Conservation (phyloP, 2,888 invertebrate genomes). For the Meteorus cinctellus region DNA sequence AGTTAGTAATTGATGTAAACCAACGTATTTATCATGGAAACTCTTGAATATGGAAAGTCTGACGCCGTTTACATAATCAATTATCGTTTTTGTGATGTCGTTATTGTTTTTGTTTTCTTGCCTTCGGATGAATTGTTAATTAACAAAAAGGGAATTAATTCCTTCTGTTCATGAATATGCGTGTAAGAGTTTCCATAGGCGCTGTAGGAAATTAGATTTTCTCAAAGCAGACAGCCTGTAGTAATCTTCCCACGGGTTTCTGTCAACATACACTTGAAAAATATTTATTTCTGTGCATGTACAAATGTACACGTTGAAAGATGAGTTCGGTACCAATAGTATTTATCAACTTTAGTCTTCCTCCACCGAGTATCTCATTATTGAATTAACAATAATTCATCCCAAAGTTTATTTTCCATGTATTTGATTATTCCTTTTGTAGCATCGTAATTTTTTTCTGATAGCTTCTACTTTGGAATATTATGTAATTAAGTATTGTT, state of each 20-base stretch:
- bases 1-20: no score
- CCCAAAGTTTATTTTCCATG: not conserved
- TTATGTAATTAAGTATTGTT: conserved; percentile 38
- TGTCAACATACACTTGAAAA: conserved; percentile 8
- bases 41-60: no score
- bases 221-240: not conserved
- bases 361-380: no score
- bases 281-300: conserved; percentile 14
- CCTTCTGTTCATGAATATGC: not conserved
- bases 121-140: no score
- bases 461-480: not conserved
- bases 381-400: not conserved
- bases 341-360: not conserved
- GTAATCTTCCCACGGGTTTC: conserved; percentile 15
- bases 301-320: not conserved
- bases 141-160: no score
- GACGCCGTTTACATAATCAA: no score
- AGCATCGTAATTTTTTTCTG: not conserved
- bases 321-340: not conserved
- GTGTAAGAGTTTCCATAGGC: not conserved
- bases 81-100: no score
- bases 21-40: no score
- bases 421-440: not conserved
- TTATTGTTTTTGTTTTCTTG: no score
- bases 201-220: not conserved